Evolutionary conservation across 2,888 invertebrate genomes (phyloP).

Genomic region (Suillia variegata): DNA sequence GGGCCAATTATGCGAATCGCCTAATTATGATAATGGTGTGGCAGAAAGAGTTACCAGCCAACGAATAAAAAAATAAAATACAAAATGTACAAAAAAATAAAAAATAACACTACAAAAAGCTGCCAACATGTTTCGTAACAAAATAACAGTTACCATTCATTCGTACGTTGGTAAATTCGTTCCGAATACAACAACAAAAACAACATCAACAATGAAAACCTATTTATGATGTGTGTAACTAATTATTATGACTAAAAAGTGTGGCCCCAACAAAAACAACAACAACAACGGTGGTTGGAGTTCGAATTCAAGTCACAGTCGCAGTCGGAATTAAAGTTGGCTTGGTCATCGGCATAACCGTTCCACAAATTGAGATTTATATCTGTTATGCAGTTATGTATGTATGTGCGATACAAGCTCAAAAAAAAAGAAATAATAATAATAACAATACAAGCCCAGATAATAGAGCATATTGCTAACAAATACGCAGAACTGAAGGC

Average conservation of each 20-base stretch:
- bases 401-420: neutral
- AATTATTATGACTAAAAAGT: slow-evolving; percentile 35
- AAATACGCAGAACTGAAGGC: slow-evolving; percentile 15
- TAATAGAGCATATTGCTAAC: neutral
- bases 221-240: slow-evolving; percentile 28
- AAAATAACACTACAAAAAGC: slow-evolving; percentile 13
- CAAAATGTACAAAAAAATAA: slow-evolving; percentile 21
- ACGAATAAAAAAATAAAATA: too few relatives aligned
- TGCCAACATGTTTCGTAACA: slow-evolving; percentile 45
- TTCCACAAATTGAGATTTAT: slow-evolving; percentile 16
- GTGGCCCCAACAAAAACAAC: neutral
- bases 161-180: slow-evolving; percentile 8
- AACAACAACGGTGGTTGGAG: too few relatives aligned
- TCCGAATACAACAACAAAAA: slow-evolving; percentile 19
- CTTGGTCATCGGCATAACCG: slow-evolving; percentile 7
- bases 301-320: slow-evolving; percentile 8
- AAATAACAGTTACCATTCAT: slow-evolving; percentile 29
- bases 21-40: slow-evolving; percentile 28
- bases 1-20: slow-evolving; percentile 45
- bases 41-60: slow-evolving; percentile 27
- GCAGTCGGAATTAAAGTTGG: neutral
- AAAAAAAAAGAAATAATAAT: neutral
- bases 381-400: slow-evolving; percentile 15
- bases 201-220: slow-evolving; percentile 12
- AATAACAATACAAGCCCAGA: too few relatives aligned